These are phyloP conservation scores for Champsocephalus gunnari DNA, from an alignment of 2,797 vertebrate genomes.

Conservation along the genomic window DNA sequence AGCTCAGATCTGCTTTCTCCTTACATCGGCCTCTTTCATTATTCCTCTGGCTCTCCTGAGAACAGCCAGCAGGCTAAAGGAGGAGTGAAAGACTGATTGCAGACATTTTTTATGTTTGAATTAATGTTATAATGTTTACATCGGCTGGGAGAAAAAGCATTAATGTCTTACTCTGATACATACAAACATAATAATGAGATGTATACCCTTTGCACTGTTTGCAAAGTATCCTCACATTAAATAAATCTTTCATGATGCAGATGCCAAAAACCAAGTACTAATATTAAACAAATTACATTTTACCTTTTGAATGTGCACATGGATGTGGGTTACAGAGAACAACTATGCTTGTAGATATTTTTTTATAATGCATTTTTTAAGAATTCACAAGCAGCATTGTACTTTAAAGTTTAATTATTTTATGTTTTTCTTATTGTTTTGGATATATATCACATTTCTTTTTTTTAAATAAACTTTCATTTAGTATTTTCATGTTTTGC, in stretches of 20 bases:
- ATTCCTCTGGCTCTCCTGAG: slow-evolving; percentile 88
- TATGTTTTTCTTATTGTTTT: too few relatives aligned
- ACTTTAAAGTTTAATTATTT: slow-evolving; percentile 1
- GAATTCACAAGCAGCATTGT: slow-evolving; percentile 13
- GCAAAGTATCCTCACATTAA: slow-evolving; percentile 21
- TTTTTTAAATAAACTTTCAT: not conserved
- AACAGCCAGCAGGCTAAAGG: slow-evolving; percentile 72
- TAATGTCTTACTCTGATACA: slow-evolving; percentile 12
- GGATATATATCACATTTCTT: not conserved
- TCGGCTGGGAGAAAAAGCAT: slow-evolving; percentile 34
- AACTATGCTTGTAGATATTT: slow-evolving; percentile 4
- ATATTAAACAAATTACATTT: not conserved
- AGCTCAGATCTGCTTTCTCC: slow-evolving; percentile 88
- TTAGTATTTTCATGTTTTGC: not conserved
- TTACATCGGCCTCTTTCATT: slow-evolving; percentile 87
- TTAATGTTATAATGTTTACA: slow-evolving; percentile 58
- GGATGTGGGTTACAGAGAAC: not conserved
- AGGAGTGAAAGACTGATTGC: slow-evolving; percentile 64
- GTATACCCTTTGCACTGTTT: slow-evolving; percentile 6
- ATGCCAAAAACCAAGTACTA: slow-evolving; percentile 15
- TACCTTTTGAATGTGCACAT: slow-evolving; percentile 31
- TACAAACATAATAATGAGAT: slow-evolving; percentile 11
- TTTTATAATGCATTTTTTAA: slow-evolving; percentile 55
- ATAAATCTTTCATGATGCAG: slow-evolving; percentile 8
- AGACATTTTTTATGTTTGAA: not conserved